phyloP scores from a whole-genome alignment of 2,797 vertebrate genomes.

The Sebastes miniatus region DNA sequence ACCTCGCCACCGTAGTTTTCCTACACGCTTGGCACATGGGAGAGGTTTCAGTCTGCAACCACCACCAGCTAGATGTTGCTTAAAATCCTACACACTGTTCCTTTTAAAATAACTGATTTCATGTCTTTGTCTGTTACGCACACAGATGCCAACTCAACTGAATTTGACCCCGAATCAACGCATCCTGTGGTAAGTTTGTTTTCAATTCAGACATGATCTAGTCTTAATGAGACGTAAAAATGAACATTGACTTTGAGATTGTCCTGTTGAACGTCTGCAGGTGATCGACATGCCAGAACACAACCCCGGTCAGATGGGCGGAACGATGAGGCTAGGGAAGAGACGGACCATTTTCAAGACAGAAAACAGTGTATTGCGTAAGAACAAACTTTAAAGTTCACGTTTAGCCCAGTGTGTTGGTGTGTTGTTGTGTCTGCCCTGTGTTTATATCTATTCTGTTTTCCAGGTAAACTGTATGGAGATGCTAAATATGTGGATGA shows the following conservation, averaged over 20 bases:
- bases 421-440: not conserved
- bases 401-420: no score
- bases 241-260: not conserved
- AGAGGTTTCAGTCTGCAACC: no score
- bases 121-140: not conserved
- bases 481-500: conserved; percentile 89
- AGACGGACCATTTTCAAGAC: conserved; percentile 91
- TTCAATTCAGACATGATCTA: rapidly evolving
- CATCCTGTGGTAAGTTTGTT: conserved; percentile 88
- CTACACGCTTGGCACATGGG: no score
- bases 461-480: conserved; percentile 89
- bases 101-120: not conserved
- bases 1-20: no score
- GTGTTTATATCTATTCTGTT: not conserved
- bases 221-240: not conserved
- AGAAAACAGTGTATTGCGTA: conserved; percentile 88
- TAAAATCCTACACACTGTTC: no score
- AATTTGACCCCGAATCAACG: conserved; percentile 89
- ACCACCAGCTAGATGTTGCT: no score
- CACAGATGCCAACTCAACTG: conserved; percentile 93
- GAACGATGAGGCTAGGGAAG: conserved; percentile 95
- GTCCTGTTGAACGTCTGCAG: conserved; percentile 57
- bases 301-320: conserved; percentile 94
- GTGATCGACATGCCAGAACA: conserved; percentile 96
- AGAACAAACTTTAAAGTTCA: conserved; percentile 14